Base-by-base conservation (phyloP, 1,140 invertebrate genomes). In the Sminthurinus signatus region DNA sequence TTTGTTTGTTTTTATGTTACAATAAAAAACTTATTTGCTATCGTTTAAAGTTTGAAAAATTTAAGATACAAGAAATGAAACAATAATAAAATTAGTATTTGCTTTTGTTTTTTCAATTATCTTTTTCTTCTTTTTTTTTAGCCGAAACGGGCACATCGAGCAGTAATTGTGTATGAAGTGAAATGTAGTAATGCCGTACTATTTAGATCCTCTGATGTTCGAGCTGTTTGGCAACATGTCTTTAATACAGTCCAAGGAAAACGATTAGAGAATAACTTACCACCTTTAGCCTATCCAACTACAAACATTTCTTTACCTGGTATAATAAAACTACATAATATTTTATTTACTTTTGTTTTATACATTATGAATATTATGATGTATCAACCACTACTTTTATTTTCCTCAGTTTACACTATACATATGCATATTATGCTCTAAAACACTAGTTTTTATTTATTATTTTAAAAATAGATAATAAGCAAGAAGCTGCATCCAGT, bases 131-230 rank as follows among this genome's bases (percentile, higher is more conserved):
- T 10, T 19, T 48, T n/a, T 48, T n/a, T 19, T 48, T 19, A 10
- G 17, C n/a, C 17, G 19, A 58, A 39, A 17, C 42, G 69, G 70
- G 67, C 67, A 4, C 67, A 69, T 31, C 10, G 62, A 19, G 66
- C 61, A 17, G 62, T 68, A 72, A 79, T 96, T 28, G 82, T 92
- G 73, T 96, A 91, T 75, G 92, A 96, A 79, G 88, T 96, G 19
- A 88, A 86, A 62, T 92, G 90, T 52, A 86, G 92, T 76, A 92
- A 96, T 76, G 92, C 91, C 0, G 92, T 96, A 73, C 85, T 82
- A 67, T 91, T 87, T 72, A 84, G 84, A 21, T 89, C 88, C 1
- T 82, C 84, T 2, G 87, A 86, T 2, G 81, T 91, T 70, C 75
- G 81, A 51, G 90, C 93, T 73, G 85, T 94, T 12, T 97, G 93